phyloP scores from a whole-genome alignment of 2,113 vertebrate genomes.

The Leucosticte australis region DNA sequence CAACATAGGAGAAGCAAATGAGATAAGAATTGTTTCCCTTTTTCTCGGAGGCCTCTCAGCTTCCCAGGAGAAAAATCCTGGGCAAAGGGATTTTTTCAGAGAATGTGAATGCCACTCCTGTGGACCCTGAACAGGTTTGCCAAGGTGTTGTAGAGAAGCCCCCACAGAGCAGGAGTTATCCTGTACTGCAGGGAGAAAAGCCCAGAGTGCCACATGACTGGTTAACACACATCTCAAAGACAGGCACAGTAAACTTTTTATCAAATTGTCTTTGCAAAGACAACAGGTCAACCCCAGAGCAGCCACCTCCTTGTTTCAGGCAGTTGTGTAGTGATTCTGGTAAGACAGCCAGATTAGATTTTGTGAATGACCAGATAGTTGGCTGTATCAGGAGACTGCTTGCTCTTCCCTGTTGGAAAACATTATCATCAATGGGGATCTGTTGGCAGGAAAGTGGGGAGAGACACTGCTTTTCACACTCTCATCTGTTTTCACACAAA shows the following conservation, averaged over 20 bases:
- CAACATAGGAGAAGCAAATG: too few relatives aligned
- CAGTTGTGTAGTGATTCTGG: not conserved
- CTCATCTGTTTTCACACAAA: conserved; percentile 14
- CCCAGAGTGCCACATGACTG: not conserved
- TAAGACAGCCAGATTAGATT: not conserved
- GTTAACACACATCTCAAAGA: not conserved
- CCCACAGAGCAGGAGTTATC: not conserved
- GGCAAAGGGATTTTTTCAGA: too few relatives aligned
- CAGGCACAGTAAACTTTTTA: accelerated
- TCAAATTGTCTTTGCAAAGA: not conserved
- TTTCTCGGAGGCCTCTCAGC: too few relatives aligned
- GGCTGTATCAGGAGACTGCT: not conserved
- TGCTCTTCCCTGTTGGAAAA: not conserved
- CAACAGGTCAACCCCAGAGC: not conserved
- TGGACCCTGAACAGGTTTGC: not conserved
- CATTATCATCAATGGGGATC: not conserved
- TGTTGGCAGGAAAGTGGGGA: not conserved
- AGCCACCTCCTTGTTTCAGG: accelerated
- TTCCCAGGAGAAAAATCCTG: too few relatives aligned
- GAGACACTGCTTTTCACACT: not conserved
- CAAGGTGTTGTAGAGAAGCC: not conserved
- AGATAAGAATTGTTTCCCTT: too few relatives aligned
- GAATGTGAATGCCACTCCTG: too few relatives aligned
- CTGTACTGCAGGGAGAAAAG: not conserved
- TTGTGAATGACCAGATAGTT: not conserved